Evolutionary conservation across 2,113 vertebrate genomes (phyloP), one percentile per base, ranked within the genome.

Genomic region (Tapirus terrestris): DNA sequence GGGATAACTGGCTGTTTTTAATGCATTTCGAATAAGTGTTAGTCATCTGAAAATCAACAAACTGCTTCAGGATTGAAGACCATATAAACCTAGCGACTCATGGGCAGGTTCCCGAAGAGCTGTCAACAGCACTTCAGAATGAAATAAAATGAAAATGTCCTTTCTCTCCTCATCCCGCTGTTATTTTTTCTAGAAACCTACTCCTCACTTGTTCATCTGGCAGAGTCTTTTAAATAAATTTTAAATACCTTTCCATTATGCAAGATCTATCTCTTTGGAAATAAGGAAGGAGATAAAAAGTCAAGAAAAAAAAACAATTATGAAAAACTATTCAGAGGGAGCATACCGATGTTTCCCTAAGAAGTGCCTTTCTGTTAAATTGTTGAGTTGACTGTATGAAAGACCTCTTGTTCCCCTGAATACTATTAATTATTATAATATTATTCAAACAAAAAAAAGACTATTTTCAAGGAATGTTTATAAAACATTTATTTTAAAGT

Each of bases 51-150:
- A 82, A 94, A 29, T 9, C 80, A 79, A 93, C 92, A 80, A 1
- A 7, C 12, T 80, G 72, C 67, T 8, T 4, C 16, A 36, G 17
- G 2, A 61, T 29, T 1, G 1, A 2, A 53, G 89, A 48, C 80
- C 53, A 5, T 17, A 4, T 17, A 4, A 60, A 29, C 29, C 75
- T 13, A 0, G 83, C 5, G 20, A 4, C 48, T n/a, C 12, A 0
- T 2, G 39, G 2, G 11, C 1, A 0, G 33, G 3, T 53, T 45
- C 63, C 61, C 5, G 6, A 67, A 45, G n/a, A 18, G 8, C 14
- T 2, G 31, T n/a, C 51, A 5, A 18, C 14, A 1, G 48, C 11
- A 12, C 27, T 20, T 8, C 9, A 70, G 11, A 73, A 56, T 63
- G 11, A 67, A 39, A 23, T 39, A 18, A 13, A 43, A 75, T 23